phyloP scores from a whole-genome alignment of 2,888 invertebrate genomes.

The Heteromyza rotundicornis region DNA sequence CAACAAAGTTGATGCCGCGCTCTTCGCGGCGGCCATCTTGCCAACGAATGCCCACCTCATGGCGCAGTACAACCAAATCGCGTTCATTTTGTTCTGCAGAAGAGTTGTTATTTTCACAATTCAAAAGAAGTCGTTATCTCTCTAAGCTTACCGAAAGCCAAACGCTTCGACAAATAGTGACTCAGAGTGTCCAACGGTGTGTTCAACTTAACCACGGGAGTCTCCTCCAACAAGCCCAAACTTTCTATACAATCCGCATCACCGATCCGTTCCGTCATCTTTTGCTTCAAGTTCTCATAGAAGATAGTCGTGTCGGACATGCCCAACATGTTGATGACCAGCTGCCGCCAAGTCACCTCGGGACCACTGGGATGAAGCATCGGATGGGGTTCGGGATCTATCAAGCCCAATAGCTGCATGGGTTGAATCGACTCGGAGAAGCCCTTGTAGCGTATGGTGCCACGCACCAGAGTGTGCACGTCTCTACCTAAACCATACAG shows the following conservation, averaged over 20 bases:
- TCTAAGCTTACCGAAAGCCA: conserved; percentile 72
- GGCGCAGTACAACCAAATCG: conserved; percentile 92
- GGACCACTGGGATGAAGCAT: conserved; percentile 95
- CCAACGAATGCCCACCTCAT: conserved; percentile 92
- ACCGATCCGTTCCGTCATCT: conserved; percentile 80
- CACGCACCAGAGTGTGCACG: conserved; percentile 87
- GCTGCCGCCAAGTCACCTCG: conserved; percentile 92
- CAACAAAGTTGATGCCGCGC: conserved; percentile 85
- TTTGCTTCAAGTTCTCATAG: conserved; percentile 88
- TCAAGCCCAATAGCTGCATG: conserved; percentile 84
- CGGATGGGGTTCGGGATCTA: conserved; percentile 85
- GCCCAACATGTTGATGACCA: conserved; percentile 86
- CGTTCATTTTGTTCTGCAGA: conserved; percentile 77
- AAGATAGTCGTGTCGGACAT: conserved; percentile 86
- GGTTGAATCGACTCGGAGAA: conserved; percentile 89
- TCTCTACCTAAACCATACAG: conserved; percentile 86
- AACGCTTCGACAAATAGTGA: conserved; percentile 81
- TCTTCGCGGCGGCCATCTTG: conserved; percentile 83
- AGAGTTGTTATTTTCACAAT: conserved; percentile 7
- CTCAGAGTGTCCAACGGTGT: conserved; percentile 94
- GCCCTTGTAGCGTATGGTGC: conserved; percentile 91
- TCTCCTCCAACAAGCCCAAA: conserved; percentile 86
- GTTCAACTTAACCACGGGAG: conserved; percentile 78
- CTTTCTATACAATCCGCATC: conserved; percentile 81
- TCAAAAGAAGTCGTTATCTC: not conserved